Evolutionary conservation across 2,888 invertebrate species (phyloP), one percentile per base, ranked within the genome.

Genomic region (Deilephila elpenor): DNA sequence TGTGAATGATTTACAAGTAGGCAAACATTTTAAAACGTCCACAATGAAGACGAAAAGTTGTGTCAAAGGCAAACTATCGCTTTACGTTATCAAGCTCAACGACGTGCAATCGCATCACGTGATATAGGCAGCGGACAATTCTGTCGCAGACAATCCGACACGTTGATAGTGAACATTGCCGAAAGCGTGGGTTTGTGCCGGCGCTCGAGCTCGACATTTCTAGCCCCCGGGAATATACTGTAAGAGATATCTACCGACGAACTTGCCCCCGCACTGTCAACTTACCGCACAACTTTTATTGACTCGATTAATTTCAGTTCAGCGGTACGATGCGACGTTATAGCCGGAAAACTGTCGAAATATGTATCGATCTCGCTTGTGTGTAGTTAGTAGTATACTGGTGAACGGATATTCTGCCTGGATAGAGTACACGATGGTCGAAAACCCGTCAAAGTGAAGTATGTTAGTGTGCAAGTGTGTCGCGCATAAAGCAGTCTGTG

Each of bases 61-160:
- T 14, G 44, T 44, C 44, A 44, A 44, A 44, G 44, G 44, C 44
- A 44, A 44, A 44, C 44, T 44, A 14, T 44, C 44, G 14, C 44
- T 44, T 44, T 44, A 3, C 44, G 44, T 44, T 44, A 44, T 44
- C 44, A 11, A 44, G 44, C 44, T 44, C 44, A 44, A 11, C 14
- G 44, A 44, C 3, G 44, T 44, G 44, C 14, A 44, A 44, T 44
- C 14, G 44, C 44, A 44, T 44, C 44, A 17, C 29, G 14, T 14
- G 29, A 60, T 29, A 17, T 29, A 60, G 29, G 25, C 25, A 29
- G 29, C 25, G 29, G 29, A 29, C 29, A 29, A 29, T 32, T 29
- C 29, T 29, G 60, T 19, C n/a, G 62, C 34, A 62, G 62, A 62
- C 62, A 62, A 32, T 62, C 62, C 34, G 62, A 34, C 62, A 62